Evolutionary conservation across 2,797 vertebrate genomes (phyloP).

Genomic region (Meriones psammophilus): DNA sequence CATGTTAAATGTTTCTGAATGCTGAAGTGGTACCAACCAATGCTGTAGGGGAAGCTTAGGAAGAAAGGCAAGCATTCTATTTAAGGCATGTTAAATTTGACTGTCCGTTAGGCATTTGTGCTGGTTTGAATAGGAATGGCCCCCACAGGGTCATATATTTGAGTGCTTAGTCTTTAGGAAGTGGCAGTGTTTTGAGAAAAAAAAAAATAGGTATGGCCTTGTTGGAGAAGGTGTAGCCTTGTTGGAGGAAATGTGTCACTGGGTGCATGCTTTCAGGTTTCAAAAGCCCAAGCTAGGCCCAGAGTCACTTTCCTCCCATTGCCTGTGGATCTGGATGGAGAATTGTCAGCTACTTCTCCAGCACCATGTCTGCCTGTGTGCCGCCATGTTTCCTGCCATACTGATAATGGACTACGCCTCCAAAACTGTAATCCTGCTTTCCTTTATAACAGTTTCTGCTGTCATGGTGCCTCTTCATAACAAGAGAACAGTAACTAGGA

Average conservation of each 20-base stretch:
- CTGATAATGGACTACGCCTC: not conserved
- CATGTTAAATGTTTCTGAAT: not conserved
- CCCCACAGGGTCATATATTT: not conserved
- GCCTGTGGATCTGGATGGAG: not conserved
- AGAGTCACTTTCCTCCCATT: not conserved
- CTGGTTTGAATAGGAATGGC: not conserved
- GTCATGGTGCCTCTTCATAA: not conserved
- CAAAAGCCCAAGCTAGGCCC: not conserved
- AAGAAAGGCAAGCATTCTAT: not conserved
- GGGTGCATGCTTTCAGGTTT: not conserved
- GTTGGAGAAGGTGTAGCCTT: not conserved
- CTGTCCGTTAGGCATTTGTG: not conserved
- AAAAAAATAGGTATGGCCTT: not conserved
- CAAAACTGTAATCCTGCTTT: not conserved
- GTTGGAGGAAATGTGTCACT: not conserved
- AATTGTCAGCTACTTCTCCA: not conserved
- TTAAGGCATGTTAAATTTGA: slow-evolving; percentile 5
- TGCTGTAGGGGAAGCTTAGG: not conserved
- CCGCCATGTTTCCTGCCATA: not conserved
- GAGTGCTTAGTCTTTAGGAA: not conserved
- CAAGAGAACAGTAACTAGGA: not conserved
- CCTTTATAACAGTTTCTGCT: not conserved
- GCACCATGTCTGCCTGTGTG: not conserved
- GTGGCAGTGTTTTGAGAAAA: not conserved
- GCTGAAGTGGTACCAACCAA: not conserved